Evolutionary conservation across 1,140 invertebrate species (phyloP), one percentile per base, ranked within the genome.

Genomic region (Bombus impatiens): DNA sequence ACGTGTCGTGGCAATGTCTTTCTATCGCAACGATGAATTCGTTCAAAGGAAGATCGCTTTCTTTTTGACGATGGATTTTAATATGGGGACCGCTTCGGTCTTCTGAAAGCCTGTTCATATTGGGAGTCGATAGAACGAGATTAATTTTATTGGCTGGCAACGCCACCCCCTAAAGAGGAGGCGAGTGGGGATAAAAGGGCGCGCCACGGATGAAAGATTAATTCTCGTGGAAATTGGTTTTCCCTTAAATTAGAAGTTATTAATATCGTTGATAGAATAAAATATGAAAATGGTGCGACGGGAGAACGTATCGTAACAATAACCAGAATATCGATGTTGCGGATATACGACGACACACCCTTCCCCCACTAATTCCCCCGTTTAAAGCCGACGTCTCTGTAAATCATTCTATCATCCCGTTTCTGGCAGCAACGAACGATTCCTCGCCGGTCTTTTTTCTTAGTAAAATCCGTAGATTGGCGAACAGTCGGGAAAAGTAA

Each of bases 1-100:
- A 91, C 90, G 90, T 89, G 90, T n/a, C 86, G 44, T 40, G 57
- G 81, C 78, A 88, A 88, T 89, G 75, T 80, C 79, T 86, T 89
- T 75, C 72, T 65, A 32, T 65, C 42, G 65, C 15, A 47, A 84
- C 77, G 65, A 88, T 86, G 65, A 86, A 86, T 88, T 72, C 65
- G 71, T 75, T 25, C 37, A 5, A 6, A n/a, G 37, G 6, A 57
- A 47, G 82, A n/a, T n/a, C 15, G 13, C 22, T 53, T 47, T 4
- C n/a, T 40, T 62, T n/a, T 22, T 37, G 71, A n/a, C 53, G 68
- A 68, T 75, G 35, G 59, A 82, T 68, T 80, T 80, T 80, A 79
- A 85, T 85, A 85, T n/a, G 35, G 25, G 37, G 57, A 3, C 35
- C 0, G 44, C 2, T 12, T 12, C 25, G 3, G 70, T 28, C 37